Conservation (phyloP, 1,140 invertebrate species). For the Formica selysi region DNA sequence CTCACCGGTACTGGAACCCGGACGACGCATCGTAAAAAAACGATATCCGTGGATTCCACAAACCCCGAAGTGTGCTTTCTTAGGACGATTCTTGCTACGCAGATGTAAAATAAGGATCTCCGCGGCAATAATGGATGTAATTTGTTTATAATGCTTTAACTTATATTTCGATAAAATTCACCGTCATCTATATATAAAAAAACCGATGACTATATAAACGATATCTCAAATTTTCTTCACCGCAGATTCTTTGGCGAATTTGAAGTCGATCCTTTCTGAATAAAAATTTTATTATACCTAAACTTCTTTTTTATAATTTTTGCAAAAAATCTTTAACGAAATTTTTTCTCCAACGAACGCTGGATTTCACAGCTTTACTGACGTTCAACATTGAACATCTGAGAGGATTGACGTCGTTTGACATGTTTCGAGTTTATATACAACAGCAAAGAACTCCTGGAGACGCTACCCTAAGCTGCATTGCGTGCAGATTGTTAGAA, state of each 20-base stretch:
- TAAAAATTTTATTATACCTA: background rate
- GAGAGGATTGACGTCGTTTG: conserved; percentile 52
- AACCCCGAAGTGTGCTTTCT: conserved; percentile 35
- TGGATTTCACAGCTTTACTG: conserved; percentile 12
- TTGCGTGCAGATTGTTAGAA: conserved; percentile 34
- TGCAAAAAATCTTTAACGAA: background rate
- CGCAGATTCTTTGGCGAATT: background rate
- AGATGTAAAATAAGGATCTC: background rate
- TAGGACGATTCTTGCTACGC: conserved; percentile 23
- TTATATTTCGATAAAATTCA: background rate
- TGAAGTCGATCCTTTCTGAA: background rate
- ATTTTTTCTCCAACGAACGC: background rate
- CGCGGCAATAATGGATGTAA: conserved; percentile 6
- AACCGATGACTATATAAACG: background rate
- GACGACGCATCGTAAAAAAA: conserved; percentile 65
- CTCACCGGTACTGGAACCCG: background rate
- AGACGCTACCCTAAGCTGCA: conserved; percentile 24
- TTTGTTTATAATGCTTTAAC: background rate
- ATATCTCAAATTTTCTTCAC: background rate
- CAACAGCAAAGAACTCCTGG: conserved; percentile 16
- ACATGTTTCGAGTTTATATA: conserved; percentile 47
- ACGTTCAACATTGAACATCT: conserved; percentile 31
- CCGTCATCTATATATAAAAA: background rate
- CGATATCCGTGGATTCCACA: conserved; percentile 64
- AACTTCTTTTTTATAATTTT: background rate